Evolutionary conservation across 37 sponge, comb jelly and placozoan genomes (phyloP).

Genomic region (Diacarnus erythraeanus): DNA sequence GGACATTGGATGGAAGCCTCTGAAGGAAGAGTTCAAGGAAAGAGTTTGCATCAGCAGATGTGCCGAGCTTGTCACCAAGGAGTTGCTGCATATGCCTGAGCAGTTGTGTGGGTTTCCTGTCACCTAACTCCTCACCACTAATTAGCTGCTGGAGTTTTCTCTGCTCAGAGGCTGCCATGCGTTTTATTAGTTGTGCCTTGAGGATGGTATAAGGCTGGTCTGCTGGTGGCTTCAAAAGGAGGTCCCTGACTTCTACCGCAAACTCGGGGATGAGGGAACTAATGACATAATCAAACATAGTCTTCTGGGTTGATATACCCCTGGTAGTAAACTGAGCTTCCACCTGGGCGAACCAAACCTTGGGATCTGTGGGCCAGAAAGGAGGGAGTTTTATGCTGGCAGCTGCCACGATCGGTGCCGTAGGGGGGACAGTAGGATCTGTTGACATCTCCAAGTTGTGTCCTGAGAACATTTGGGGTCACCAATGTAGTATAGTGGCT

Average conservation of each 20-base stretch:
- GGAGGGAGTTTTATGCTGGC: not conserved
- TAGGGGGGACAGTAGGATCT: too few species aligned
- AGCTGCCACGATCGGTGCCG: too few species aligned
- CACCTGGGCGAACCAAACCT: too few species aligned
- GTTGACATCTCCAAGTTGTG: too few species aligned
- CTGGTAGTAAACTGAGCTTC: not conserved
- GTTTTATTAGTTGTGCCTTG: conserved; percentile 1
- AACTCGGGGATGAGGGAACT: not conserved
- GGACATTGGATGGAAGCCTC: conserved; percentile 48
- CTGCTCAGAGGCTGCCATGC: conserved; percentile 55
- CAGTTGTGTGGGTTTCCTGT: conserved; percentile 62
- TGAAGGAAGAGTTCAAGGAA: conserved; percentile 35
- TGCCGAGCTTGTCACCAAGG: conserved; percentile 39
- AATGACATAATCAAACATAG: not conserved
- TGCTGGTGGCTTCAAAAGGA: not conserved
- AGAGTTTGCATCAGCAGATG: not conserved
- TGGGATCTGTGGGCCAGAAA: not conserved
- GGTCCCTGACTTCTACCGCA: not conserved
- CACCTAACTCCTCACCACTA: conserved; percentile 55
- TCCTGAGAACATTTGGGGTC: too few species aligned
- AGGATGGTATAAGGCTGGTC: not conserved
- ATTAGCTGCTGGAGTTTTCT: conserved; percentile 56
- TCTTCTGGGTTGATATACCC: not conserved
- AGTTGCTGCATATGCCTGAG: conserved; percentile 62
- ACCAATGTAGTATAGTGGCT: too few species aligned